Evolutionary conservation across 2,797 vertebrate genomes (phyloP), one percentile per base, ranked within the genome.

Genomic region (Spinus pinus): DNA sequence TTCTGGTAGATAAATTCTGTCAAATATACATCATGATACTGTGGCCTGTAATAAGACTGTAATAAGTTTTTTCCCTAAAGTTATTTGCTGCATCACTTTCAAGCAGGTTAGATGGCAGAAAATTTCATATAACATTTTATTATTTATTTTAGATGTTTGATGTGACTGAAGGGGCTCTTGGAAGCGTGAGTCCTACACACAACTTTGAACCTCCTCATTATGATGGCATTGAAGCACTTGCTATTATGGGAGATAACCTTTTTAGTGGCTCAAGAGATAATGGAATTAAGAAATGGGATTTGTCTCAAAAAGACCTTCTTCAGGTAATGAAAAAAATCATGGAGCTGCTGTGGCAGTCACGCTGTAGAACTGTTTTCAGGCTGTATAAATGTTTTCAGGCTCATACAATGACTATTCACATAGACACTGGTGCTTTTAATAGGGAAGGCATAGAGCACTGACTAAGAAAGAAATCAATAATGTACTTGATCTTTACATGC

Each of bases 161-260:
- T 87, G 99, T 99, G 94, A 98, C 98, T 9, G 99, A 99, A 96
- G 99, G 99, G 25, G 98, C 99, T 83, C 97, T 99, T 95, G 99
- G 99, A 66, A 99, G 98, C 47, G 98, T 99, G 88, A 97, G 98
- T 82, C 99, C 99, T 14, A 98, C 99, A 30, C 98, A 99, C 97
- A 99, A 99, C 98, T 99, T 99, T 64, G 99, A 99, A 81, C 99
- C 99, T 5, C 99, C 99, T 16, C 99, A 99, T 95, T 99, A 99
- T 53, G 99, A 99, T 42, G 99, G 99, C 28, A 99, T 99, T 39
- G 99, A 99, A 98, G 99, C 99, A 0, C 98, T 99, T 92, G 98
- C 99, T 86, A 98, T 99, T 90, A 98, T 98, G 94, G 99, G 99
- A 18, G 98, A 99, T 94, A 98, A 98, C 47, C 97, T 99, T 33